phyloP scores from a whole-genome alignment of 2,888 invertebrate genomes.

The Caenorhabditis wallacei region DNA sequence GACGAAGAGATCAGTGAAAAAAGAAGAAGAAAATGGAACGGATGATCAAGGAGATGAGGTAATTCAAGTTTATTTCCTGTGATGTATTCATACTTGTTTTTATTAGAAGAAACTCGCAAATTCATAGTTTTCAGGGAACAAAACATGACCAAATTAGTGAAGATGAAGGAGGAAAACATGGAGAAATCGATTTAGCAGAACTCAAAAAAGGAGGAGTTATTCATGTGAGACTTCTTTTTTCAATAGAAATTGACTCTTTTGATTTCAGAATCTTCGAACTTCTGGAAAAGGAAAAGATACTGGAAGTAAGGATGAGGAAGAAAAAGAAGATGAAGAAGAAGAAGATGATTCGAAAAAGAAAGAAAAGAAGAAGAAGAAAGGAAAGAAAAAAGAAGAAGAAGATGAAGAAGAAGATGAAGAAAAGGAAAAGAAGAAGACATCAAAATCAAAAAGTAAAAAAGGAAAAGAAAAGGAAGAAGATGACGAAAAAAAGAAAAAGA shows the following conservation, averaged over 20 bases:
- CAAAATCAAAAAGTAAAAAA: constrained; percentile 1
- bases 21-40: constrained; percentile 8
- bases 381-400: constrained; percentile 11
- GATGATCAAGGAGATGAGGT: not conserved
- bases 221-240: constrained; percentile 39
- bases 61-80: too few relatives aligned
- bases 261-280: constrained; percentile 26
- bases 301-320: not conserved
- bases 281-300: constrained; percentile 18
- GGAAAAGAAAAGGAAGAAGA: constrained; percentile 25
- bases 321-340: constrained; percentile 19
- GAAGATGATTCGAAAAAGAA: constrained; percentile 9
- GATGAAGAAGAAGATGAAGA: constrained; percentile 15
- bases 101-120: too few relatives aligned
- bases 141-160: constrained; percentile 8
- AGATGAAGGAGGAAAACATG: constrained; percentile 15
- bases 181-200: constrained; percentile 49
- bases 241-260: not conserved
- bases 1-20: not conserved
- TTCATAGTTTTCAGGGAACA: constrained; percentile 1
- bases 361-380: constrained; percentile 9
- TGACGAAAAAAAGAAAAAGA: constrained; percentile 15
- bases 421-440: constrained; percentile 5
- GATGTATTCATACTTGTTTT: too few relatives aligned
- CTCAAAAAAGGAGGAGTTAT: constrained; percentile 36